These are phyloP conservation scores for Conger conger DNA, from an alignment of 2,113 vertebrate species.

Conservation along the genomic window DNA sequence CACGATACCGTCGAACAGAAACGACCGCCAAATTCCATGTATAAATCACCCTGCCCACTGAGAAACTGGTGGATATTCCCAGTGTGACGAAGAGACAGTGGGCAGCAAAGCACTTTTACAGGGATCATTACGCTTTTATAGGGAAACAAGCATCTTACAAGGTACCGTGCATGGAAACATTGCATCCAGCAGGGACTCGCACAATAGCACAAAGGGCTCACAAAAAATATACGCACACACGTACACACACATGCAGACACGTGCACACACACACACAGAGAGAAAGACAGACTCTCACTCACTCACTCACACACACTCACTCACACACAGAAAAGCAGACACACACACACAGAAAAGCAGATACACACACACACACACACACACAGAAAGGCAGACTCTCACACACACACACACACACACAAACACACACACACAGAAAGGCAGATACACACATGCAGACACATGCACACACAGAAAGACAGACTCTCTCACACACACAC, in stretches of 20 bases:
- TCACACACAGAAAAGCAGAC: background rate
- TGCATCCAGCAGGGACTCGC: background rate
- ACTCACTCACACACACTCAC: background rate
- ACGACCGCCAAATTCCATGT: too few relatives aligned
- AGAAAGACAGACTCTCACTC: too few relatives aligned
- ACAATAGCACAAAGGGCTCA: background rate
- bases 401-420: background rate
- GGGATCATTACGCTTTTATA: background rate
- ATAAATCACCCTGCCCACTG: background rate
- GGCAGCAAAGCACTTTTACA: background rate
- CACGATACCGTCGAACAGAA: too few relatives aligned
- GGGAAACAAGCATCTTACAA: background rate
- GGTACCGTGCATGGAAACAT: background rate
- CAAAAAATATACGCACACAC: background rate
- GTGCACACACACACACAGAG: background rate
- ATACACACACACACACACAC: background rate
- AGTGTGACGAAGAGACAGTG: background rate
- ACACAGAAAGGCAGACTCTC: background rate
- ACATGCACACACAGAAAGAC: too few relatives aligned
- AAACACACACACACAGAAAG: background rate
- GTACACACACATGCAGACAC: background rate
- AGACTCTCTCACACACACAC: background rate
- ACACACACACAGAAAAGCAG: background rate
- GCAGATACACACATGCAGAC: background rate
- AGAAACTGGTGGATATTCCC: background rate